Conservation (phyloP, 30 jellyfish, hydroid and myxozoan species). For the Hydractinia echinata region DNA sequence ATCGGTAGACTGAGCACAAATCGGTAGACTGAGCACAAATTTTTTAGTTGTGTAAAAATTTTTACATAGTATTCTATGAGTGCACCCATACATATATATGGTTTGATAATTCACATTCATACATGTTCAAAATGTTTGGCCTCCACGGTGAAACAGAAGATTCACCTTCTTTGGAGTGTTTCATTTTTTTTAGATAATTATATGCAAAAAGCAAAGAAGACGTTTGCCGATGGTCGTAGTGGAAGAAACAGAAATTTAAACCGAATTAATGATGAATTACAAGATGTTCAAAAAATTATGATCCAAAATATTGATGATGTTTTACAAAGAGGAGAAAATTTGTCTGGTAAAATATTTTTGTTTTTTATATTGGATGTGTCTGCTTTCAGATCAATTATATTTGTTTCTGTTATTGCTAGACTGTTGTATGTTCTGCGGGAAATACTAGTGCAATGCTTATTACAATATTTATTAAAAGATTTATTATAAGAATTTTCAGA, state of each 20-base stretch:
- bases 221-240: conserved; percentile 74
- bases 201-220: conserved; percentile 79
- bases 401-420: not conserved
- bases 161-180: not conserved
- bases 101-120: not conserved
- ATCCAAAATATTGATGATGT: conserved; percentile 96
- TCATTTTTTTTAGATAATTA: conserved; percentile 54
- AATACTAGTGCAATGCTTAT: not conserved
- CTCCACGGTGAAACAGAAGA: not conserved
- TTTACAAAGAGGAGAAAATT: conserved; percentile 91
- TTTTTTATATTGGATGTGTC: not conserved
- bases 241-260: conserved; percentile 60
- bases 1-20: too few relatives aligned
- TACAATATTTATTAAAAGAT: not conserved
- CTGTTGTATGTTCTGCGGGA: not conserved
- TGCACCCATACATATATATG: not conserved
- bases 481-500: not conserved
- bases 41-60: too few relatives aligned
- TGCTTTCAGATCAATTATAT: not conserved
- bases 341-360: conserved; percentile 57
- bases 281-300: conserved; percentile 96
- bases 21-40: too few relatives aligned
- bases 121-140: not conserved
- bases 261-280: conserved; percentile 87
- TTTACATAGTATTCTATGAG: too few relatives aligned